These are phyloP conservation scores for Drosophila tsacasi DNA, from an alignment of 1,140 invertebrate genomes.

Conservation along the genomic window DNA sequence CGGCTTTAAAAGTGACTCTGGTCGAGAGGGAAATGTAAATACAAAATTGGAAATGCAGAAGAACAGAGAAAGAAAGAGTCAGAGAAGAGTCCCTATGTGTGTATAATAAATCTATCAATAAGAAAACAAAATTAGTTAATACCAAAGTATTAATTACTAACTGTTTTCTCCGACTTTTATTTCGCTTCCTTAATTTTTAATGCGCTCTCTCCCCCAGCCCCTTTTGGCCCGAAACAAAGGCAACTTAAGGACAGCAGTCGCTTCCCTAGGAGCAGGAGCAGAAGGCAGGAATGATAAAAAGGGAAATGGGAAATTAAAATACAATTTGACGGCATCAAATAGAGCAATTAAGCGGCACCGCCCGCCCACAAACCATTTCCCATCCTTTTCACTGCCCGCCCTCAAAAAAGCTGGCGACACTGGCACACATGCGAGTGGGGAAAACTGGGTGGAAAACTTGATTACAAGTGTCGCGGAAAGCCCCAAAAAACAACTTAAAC, in stretches of 20 bases:
- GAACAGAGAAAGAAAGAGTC: too few species aligned
- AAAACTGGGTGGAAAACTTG: slow-evolving; percentile 32
- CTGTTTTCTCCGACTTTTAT: neutral
- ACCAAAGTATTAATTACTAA: neutral
- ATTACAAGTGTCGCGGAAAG: slow-evolving; percentile 56
- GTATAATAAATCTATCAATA: too few species aligned
- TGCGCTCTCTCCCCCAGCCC: too few species aligned
- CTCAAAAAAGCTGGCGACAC: slow-evolving; percentile 16
- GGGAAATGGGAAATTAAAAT: slow-evolving; percentile 74
- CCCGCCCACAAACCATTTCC: neutral
- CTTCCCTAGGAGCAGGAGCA: neutral
- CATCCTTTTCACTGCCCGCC: neutral
- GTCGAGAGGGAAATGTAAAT: neutral
- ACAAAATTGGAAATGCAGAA: neutral
- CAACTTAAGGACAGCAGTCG: slow-evolving; percentile 46
- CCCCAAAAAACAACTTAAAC: slow-evolving; percentile 51
- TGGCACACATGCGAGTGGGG: slow-evolving; percentile 5
- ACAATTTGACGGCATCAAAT: slow-evolving; percentile 79
- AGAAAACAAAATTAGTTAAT: neutral
- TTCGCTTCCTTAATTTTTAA: neutral
- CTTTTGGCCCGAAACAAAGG: slow-evolving; percentile 6
- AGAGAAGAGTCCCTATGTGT: neutral
- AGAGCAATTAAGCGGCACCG: slow-evolving; percentile 73
- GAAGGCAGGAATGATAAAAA: slow-evolving; percentile 37
- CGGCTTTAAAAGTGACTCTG: neutral